Conservation (phyloP, 2,888 invertebrate species). For the Trachelus tabidus region DNA sequence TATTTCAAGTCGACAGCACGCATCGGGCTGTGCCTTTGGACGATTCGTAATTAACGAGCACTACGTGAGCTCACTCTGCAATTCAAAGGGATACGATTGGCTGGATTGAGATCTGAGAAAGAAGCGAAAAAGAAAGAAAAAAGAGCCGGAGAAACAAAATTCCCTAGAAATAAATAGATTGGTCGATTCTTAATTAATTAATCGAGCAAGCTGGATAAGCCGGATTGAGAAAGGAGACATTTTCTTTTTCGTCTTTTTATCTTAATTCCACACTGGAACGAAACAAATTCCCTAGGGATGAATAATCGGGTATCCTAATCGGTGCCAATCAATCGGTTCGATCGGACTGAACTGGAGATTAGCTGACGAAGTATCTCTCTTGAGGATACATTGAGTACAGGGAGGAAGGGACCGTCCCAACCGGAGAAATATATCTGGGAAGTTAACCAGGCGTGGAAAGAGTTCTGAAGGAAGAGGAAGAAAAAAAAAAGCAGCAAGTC, state of each 20-base stretch:
- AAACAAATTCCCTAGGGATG: neutral
- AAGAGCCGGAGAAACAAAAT: neutral
- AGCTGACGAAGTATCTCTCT: slow-evolving; percentile 2
- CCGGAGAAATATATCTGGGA: neutral
- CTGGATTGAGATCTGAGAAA: neutral
- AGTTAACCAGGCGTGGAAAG: slow-evolving; percentile 5
- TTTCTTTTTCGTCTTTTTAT: neutral
- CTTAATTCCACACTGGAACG: neutral
- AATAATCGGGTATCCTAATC: neutral
- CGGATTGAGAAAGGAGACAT: neutral
- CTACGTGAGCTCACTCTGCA: neutral
- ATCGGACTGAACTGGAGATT: slow-evolving; percentile 2
- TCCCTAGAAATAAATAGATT: neutral
- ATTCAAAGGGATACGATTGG: neutral
- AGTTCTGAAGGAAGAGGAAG: neutral
- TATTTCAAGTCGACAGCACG: neutral
- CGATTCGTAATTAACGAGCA: neutral
- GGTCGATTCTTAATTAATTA: neutral
- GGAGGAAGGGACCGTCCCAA: neutral
- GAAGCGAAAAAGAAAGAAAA: neutral
- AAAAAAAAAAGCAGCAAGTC: neutral
- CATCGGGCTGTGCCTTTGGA: neutral
- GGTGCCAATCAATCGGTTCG: neutral
- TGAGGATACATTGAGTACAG: neutral
- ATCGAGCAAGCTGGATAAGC: neutral